phyloP scores from a whole-genome alignment of 1,140 invertebrate genomes.

The Drosophila jambulina region DNA sequence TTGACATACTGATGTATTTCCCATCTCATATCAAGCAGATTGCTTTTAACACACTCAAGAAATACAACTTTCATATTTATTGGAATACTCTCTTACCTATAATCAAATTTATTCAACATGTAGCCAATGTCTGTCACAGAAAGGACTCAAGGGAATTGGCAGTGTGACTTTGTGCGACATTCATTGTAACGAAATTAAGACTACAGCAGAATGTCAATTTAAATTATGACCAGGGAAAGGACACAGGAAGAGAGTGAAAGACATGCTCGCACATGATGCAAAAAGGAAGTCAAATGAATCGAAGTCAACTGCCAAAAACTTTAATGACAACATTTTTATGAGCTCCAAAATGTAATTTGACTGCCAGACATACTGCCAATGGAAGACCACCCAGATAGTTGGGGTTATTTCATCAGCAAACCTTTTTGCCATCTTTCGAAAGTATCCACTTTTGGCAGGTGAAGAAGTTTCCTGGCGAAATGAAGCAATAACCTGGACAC shows the following conservation, averaged over 20 bases:
- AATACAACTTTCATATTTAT: conserved; percentile 28
- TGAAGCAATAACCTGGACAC: conserved; percentile 77
- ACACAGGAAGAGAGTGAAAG: background rate
- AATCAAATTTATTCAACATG: conserved; percentile 24
- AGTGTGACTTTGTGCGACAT: conserved; percentile 5
- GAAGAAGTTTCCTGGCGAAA: conserved; percentile 65
- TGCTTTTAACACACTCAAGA: conserved; percentile 5
- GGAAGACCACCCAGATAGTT: conserved; percentile 8
- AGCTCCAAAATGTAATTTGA: conserved; percentile 72
- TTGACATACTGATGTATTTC: background rate
- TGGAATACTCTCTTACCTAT: background rate
- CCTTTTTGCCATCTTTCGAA: conserved; percentile 41
- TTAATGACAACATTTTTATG: conserved; percentile 70
- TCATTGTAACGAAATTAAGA: conserved; percentile 40
- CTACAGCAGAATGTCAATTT: conserved; percentile 66
- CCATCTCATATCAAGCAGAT: background rate
- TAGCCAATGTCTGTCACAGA: conserved; percentile 7
- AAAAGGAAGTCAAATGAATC: conserved; percentile 20
- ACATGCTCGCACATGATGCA: background rate
- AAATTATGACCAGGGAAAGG: conserved; percentile 57
- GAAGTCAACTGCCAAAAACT: conserved; percentile 71
- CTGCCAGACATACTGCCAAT: conserved; percentile 33
- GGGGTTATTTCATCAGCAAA: conserved; percentile 34
- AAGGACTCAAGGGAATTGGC: conserved; percentile 15
- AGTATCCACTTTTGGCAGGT: conserved; percentile 51